Conservation (phyloP, 2,888 invertebrate species). For the Machimus atricapillus region DNA sequence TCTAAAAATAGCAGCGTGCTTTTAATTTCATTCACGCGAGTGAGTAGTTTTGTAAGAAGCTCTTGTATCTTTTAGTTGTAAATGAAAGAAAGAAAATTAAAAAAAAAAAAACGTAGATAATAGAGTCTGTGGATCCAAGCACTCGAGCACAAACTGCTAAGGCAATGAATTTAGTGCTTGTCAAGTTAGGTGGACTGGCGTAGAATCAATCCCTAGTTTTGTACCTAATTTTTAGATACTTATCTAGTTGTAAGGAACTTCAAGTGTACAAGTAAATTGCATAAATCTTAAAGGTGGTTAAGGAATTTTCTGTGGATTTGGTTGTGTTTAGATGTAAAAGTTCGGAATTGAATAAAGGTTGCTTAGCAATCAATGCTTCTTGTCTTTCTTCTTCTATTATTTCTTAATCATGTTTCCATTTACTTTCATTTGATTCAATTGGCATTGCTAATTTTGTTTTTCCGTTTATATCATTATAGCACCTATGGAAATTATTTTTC, state of each 20-base stretch:
- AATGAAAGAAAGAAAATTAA: not conserved
- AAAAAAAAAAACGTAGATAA: not conserved
- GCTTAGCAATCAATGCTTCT: not conserved
- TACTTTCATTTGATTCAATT: not conserved
- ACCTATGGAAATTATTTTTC: not conserved
- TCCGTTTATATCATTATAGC: not conserved
- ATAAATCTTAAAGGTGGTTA: not conserved
- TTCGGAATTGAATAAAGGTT: not conserved
- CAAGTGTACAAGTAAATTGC: constrained; percentile 29
- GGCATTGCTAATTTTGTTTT: not conserved
- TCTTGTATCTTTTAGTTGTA: not conserved
- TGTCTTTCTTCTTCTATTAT: not conserved
- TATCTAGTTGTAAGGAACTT: not conserved
- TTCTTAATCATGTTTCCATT: not conserved
- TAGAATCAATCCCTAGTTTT: not conserved
- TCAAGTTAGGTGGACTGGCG: not conserved
- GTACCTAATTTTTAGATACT: constrained; percentile 5
- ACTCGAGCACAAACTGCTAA: not conserved
- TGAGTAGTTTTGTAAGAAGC: not conserved
- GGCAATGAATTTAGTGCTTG: not conserved
- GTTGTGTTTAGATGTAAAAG: not conserved
- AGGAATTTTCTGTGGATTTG: not conserved
- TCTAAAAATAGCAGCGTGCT: constrained; percentile 12
- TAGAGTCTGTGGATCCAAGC: not conserved
- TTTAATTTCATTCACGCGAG: constrained; percentile 16